Conservation (phyloP, 2,888 invertebrate genomes). For the Platerodrilus igneus region DNA sequence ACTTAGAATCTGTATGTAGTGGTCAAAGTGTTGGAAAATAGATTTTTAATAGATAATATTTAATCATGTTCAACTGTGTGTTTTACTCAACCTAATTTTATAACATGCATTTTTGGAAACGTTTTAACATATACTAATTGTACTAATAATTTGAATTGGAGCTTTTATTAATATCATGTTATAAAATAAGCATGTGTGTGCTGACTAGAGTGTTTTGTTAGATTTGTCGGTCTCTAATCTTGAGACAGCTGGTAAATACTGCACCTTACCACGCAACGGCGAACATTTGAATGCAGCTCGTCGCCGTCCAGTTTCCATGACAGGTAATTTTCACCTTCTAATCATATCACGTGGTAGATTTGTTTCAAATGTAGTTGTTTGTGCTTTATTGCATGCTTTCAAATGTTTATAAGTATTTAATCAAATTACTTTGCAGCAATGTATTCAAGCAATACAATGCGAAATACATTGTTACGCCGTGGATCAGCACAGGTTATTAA, state of each 20-base stretch:
- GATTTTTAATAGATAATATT: no score
- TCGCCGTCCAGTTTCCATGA: constrained; percentile 58
- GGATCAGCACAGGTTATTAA: constrained; percentile 59
- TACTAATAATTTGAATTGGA: no score
- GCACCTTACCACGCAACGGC: constrained; percentile 53
- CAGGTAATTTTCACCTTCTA: constrained; percentile 54
- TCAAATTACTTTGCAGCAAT: constrained; percentile 30
- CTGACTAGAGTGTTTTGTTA: constrained; percentile 42
- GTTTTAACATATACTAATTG: no score
- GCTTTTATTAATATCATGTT: no score
- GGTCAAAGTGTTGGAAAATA: no score
- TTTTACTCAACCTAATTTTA: no score
- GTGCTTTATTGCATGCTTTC: neutral
- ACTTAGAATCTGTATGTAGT: no score
- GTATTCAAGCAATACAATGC: constrained; percentile 41
- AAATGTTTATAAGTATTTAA: constrained; percentile 1
- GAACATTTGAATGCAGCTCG: constrained; percentile 51
- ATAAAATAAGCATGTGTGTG: constrained; percentile 37
- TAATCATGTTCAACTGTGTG: no score
- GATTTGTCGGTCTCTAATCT: constrained; percentile 42
- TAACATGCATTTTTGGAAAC: no score
- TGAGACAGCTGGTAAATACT: constrained; percentile 56
- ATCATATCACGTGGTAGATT: no score
- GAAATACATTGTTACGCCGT: constrained; percentile 52
- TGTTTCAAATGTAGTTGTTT: no score